A percentile compares a stretch with the other conserved stretches of the same genome.
Conservation (phyloP, 2,113 vertebrate species). For the Ictalurus punctatus region DNA sequence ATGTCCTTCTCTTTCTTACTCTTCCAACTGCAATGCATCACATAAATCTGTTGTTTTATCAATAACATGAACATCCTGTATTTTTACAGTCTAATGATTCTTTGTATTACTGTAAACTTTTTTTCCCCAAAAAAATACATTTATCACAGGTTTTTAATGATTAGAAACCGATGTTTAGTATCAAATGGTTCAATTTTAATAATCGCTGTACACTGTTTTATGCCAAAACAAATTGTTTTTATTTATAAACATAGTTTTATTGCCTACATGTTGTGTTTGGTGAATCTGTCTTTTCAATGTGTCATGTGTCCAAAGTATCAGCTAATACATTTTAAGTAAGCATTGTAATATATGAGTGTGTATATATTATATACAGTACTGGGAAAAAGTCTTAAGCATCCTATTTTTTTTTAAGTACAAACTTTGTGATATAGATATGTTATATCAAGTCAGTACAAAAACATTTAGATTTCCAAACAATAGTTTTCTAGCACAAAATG, state of each 20-base stretch:
- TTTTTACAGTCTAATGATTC: slow-evolving; percentile 48
- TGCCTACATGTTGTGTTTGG: slow-evolving; percentile 53
- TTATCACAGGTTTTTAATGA: slow-evolving; percentile 56
- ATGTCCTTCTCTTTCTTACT: slow-evolving; percentile 39
- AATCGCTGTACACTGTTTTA: slow-evolving; percentile 67
- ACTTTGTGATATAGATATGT: no score
- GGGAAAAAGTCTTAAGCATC: no score
- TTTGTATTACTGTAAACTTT: slow-evolving; percentile 50
- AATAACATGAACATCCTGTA: slow-evolving; percentile 54
- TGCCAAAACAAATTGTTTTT: slow-evolving; percentile 73
- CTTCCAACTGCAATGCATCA: slow-evolving; percentile 31
- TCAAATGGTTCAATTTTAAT: slow-evolving; percentile 54
- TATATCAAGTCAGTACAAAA: no score
- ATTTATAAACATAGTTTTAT: slow-evolving; percentile 85
- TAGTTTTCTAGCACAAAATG: no score
- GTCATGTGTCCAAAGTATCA: not conserved
- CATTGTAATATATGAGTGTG: not conserved
- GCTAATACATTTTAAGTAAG: not conserved
- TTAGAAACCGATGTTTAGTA: slow-evolving; percentile 56
- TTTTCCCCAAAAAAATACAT: slow-evolving; percentile 43
- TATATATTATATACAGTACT: not conserved
- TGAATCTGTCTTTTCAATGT: slow-evolving; percentile 21
- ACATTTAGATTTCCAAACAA: no score
- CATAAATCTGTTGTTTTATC: slow-evolving; percentile 43
- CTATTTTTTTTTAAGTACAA: no score